Conservation (phyloP, 2,888 invertebrate species). For the Mellilla xanthometata region DNA sequence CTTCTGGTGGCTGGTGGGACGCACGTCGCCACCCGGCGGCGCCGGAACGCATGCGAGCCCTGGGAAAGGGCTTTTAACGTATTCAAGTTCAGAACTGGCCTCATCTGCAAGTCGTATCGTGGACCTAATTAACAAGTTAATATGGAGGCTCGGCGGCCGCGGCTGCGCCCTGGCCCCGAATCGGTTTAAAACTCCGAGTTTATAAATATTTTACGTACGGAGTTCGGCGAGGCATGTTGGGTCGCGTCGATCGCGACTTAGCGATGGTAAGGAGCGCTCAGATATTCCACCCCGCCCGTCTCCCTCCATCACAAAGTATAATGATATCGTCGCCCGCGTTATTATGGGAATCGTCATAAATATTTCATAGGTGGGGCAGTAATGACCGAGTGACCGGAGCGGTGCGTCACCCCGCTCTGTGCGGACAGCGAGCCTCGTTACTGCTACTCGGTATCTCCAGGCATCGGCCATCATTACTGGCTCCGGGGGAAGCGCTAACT, state of each 20-base stretch:
- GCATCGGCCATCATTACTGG: slow-evolving; percentile 27
- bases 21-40: slow-evolving; percentile 65
- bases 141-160: slow-evolving; percentile 88
- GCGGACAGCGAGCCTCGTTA: slow-evolving; percentile 23
- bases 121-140: slow-evolving; percentile 95
- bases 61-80: slow-evolving; percentile 86
- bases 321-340: slow-evolving; percentile 81
- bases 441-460: slow-evolving; percentile 31
- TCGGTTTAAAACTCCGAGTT: no score
- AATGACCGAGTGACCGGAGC: slow-evolving; percentile 78
- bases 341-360: slow-evolving; percentile 82
- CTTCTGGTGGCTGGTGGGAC: slow-evolving; percentile 81
- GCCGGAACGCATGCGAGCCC: slow-evolving; percentile 77
- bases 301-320: slow-evolving; percentile 84
- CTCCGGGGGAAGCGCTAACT: slow-evolving; percentile 4
- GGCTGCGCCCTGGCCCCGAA: slow-evolving; percentile 63
- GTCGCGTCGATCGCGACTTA: slow-evolving; percentile 71
- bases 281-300: slow-evolving; percentile 81
- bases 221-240: slow-evolving; percentile 43
- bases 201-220: no score
- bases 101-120: slow-evolving; percentile 96
- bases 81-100: slow-evolving; percentile 87
- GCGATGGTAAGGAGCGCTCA: slow-evolving; percentile 81
- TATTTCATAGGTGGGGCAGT: slow-evolving; percentile 81
- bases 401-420: slow-evolving; percentile 38